These are phyloP conservation scores for Propithecus perrieri DNA, from an alignment of 2,797 vertebrate species.

Conservation along the genomic window DNA sequence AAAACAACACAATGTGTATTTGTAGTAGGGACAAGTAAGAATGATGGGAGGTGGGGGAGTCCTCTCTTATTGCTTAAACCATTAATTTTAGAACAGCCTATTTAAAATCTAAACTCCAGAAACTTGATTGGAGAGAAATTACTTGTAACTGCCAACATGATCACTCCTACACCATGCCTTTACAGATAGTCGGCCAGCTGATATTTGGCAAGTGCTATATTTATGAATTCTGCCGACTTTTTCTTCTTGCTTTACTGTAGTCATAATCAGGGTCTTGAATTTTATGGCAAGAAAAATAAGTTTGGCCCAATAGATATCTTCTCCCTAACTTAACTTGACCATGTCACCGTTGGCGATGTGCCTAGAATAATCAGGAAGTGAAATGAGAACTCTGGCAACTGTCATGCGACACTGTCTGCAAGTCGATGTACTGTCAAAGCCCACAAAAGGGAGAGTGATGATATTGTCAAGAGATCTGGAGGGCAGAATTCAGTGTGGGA, in stretches of 20 bases:
- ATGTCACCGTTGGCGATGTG: not conserved
- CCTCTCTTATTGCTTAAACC: not conserved
- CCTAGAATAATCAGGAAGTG: conserved; percentile 12
- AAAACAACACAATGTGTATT: not conserved
- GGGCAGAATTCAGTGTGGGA: not conserved
- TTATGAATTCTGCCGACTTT: not conserved
- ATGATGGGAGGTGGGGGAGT: too few species aligned
- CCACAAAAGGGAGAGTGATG: not conserved
- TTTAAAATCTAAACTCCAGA: conserved; percentile 36
- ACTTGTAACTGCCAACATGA: not conserved
- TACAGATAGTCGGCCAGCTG: not conserved
- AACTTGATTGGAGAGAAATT: not conserved
- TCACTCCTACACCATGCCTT: not conserved
- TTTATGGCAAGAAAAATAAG: not conserved
- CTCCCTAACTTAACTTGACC: not conserved
- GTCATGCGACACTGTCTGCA: not conserved
- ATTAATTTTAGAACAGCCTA: not conserved
- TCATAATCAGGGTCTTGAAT: not conserved
- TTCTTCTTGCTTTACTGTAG: not conserved
- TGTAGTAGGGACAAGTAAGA: not conserved
- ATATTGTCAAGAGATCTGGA: not conserved
- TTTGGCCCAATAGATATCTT: not conserved
- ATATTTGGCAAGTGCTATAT: not conserved
- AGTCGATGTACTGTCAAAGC: not conserved
- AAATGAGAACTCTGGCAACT: conserved; percentile 6